Base-by-base conservation (phyloP, 2,888 invertebrate species). In the Flabesymbios commensalis region DNA sequence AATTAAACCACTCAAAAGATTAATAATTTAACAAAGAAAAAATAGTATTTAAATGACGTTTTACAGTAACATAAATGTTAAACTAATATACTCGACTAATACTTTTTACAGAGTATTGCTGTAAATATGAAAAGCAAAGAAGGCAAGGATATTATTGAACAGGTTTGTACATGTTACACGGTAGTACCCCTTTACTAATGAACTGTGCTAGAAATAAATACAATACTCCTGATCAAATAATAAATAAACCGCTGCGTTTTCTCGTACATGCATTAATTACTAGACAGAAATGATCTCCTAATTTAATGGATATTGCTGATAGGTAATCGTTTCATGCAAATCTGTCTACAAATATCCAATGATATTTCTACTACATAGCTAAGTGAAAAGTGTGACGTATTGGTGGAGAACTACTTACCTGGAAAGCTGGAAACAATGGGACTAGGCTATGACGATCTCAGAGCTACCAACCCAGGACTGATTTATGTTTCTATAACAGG, bases 371-470 rank as follows among this genome's bases (percentile, higher is more conserved):
- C 19, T 17, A 53, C 68, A 69, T 88, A 92, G 69, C 82, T 97
- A 69, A 90, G 89, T 0, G 83, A 82, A 51, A 88, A 89, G 75
- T 90, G 90, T 78, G 97, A 98, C 85, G 88, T 98, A 5, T 77
- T 97, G 1, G 87, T 98, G 1, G 97, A 98, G 81, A 98, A 98
- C 83, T 98, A 90, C 83, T 85, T 97, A 0, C 96, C 98, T 0
- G 96, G 95, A 0, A 94, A 93, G 75, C 83, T 97, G 71, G 87
- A 88, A 17, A 65, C 78, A 57, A 84, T 92, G 63, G 88, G 88
- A 1, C 83, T 98, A 57, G 93, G 92, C n/a, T 98, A 93, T 79
- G 85, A 90, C 14, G 85, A 88, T 39, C 77, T 97, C 32, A 87
- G 86, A 51, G 75, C 83, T 52, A 74, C 90, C 2, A 90, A 92